Conservation (phyloP, 2,888 invertebrate species). For the Leuctra nigra region DNA sequence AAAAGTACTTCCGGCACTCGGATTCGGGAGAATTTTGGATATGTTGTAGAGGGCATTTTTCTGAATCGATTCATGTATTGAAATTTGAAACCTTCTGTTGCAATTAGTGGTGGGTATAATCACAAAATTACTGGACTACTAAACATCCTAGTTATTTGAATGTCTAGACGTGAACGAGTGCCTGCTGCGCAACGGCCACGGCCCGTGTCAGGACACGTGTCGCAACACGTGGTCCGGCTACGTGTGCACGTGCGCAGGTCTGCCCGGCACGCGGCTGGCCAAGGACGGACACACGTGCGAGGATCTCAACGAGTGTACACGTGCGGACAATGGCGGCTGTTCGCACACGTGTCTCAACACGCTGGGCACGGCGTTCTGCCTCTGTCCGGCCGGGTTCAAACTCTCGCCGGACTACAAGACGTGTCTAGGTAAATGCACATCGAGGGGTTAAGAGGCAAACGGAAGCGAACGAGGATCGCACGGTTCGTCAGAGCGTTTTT, state of each 20-base stretch:
- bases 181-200: conserved; percentile 52
- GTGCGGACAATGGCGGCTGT: conserved; percentile 37
- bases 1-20: too few relatives aligned
- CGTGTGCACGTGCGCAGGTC: conserved; percentile 49
- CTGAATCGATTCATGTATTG: too few relatives aligned
- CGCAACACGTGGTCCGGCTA: conserved; percentile 51
- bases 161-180: conserved; percentile 56
- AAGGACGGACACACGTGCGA: conserved; percentile 37
- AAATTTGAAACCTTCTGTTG: too few relatives aligned
- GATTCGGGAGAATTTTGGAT: too few relatives aligned
- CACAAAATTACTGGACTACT: neutral
- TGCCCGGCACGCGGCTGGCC: conserved; percentile 48
- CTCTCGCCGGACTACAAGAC: conserved; percentile 28
- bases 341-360: conserved; percentile 45
- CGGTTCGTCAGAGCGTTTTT: neutral
- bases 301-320: conserved; percentile 38
- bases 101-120: neutral
- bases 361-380: conserved; percentile 38
- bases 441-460: neutral
- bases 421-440: conserved; percentile 24
- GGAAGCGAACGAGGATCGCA: neutral
- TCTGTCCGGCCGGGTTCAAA: conserved; percentile 26
- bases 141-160: too few relatives aligned
- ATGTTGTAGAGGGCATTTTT: too few relatives aligned
- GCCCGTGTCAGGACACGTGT: conserved; percentile 59